Conservation (phyloP, 1,140 invertebrate genomes). For the Drosophila kikkawai region DNA sequence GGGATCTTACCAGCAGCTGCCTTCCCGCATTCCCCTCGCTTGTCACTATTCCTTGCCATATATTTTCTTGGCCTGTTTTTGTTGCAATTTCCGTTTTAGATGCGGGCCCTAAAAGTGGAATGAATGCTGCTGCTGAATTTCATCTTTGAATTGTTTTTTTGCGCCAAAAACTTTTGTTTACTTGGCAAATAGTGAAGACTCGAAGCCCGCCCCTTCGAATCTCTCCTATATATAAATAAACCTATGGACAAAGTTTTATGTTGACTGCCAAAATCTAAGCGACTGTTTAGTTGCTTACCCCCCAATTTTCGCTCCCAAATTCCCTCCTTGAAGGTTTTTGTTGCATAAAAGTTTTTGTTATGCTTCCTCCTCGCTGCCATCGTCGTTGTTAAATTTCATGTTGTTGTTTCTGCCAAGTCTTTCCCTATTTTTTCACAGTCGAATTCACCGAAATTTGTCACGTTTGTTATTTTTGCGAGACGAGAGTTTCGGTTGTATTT, state of each 20-base stretch:
- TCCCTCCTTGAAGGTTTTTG: slow-evolving; percentile 61
- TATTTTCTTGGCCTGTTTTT: slow-evolving; percentile 43
- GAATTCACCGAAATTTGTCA: slow-evolving; percentile 85
- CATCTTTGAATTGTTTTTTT: slow-evolving; percentile 76
- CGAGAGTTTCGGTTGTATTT: slow-evolving; percentile 75
- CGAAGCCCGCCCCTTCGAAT: background rate
- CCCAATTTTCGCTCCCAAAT: background rate
- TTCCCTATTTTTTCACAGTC: slow-evolving; percentile 70
- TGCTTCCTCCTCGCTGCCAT: slow-evolving; percentile 42
- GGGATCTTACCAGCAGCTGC: slow-evolving; percentile 37
- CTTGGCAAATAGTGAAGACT: slow-evolving; percentile 65
- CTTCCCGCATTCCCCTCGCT: slow-evolving; percentile 31
- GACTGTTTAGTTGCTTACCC: slow-evolving; percentile 51
- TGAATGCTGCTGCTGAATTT: slow-evolving; percentile 51
- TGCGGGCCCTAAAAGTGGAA: slow-evolving; percentile 45
- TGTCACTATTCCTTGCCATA: slow-evolving; percentile 5
- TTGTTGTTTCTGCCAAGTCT: slow-evolving; percentile 30
- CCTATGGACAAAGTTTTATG: slow-evolving; percentile 22
- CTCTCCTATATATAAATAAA: slow-evolving; percentile 20
- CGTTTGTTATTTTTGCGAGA: slow-evolving; percentile 82
- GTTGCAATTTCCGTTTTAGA: slow-evolving; percentile 42
- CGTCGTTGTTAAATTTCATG: slow-evolving; percentile 22
- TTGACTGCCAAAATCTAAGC: slow-evolving; percentile 60
- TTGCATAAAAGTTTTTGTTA: slow-evolving; percentile 78
- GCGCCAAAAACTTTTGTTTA: slow-evolving; percentile 83